Percentiles rank a stretch among this genome's conserved stretches.
Evolutionary conservation across 2,888 invertebrate species (phyloP).

Genomic region (Acrobasis suavella): DNA sequence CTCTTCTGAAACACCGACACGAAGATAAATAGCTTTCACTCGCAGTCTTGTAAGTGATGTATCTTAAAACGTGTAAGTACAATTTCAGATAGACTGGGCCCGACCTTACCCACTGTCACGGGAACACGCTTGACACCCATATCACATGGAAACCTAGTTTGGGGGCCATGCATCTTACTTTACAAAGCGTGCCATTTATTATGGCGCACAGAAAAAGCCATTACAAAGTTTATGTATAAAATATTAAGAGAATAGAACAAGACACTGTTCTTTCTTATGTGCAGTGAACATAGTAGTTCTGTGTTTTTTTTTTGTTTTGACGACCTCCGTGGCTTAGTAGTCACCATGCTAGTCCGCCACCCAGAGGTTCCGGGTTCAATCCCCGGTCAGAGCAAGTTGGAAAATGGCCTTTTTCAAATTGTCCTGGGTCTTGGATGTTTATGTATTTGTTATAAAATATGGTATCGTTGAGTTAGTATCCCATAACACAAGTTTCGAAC

Average conservation of each 20-base stretch:
- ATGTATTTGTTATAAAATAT: no score
- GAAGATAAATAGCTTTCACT: constrained; percentile 7
- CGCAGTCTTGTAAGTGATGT: constrained; percentile 9
- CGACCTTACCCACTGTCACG: constrained; percentile 10
- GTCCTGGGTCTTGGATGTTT: no score
- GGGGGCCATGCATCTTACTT: constrained; percentile 8
- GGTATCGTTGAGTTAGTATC: no score
- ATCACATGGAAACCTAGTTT: constrained; percentile 21
- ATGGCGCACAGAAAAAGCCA: constrained; percentile 20
- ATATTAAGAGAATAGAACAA: background rate
- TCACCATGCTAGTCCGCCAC: no score
- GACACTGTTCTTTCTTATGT: background rate
- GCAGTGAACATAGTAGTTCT: no score
- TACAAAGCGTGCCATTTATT: constrained; percentile 15
- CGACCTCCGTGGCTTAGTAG: no score
- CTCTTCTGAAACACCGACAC: constrained; percentile 6
- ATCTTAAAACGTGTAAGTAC: constrained; percentile 15
- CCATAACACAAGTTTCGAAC: no score
- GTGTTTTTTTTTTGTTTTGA: no score
- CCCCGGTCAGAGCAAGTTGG: no score
- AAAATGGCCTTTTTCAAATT: no score
- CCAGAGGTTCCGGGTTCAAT: no score
- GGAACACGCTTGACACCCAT: constrained; percentile 5
- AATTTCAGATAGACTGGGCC: constrained; percentile 8
- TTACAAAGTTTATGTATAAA: constrained; percentile 6